These are phyloP conservation scores for Lytechinus variegatus DNA, from an alignment of 35 echinoderm and acorn worm species.

Conservation along the genomic window DNA sequence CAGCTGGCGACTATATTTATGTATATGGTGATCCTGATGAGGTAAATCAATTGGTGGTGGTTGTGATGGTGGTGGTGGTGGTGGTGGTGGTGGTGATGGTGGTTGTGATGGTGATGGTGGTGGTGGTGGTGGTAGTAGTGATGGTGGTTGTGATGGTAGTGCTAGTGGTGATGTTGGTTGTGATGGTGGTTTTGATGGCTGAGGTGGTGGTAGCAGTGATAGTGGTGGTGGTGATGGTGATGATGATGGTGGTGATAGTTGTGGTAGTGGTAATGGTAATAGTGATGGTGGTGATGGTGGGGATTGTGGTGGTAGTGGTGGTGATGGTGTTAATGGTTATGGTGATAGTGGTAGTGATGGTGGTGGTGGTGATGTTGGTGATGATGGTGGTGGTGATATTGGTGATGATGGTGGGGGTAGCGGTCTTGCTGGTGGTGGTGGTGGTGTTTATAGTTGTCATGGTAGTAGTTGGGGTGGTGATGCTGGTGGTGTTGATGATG, in stretches of 20 bases:
- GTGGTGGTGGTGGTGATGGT: neutral
- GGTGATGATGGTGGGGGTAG: too few species aligned
- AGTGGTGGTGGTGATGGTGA: neutral
- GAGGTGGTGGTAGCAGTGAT: too few species aligned
- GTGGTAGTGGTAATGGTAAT: too few species aligned
- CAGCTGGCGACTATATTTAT: constrained; percentile 97
- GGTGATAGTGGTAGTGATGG: too few species aligned
- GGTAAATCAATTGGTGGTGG: constrained; percentile 46
- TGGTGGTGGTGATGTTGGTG: too few species aligned
- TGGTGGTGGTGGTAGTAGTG: neutral
- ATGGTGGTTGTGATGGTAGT: neutral
- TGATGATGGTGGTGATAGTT: neutral
- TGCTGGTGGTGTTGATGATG: neutral
- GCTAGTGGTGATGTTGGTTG: neutral
- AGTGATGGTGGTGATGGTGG: too few species aligned
- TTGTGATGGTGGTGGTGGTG: neutral
- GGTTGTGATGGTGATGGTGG: neutral
- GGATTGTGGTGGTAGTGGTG: too few species aligned
- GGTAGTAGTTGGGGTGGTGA: too few species aligned
- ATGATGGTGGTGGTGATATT: too few species aligned
- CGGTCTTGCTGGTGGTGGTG: too few species aligned
- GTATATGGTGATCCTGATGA: constrained; percentile 97
- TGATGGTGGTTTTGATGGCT: neutral
- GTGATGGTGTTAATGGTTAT: too few species aligned
- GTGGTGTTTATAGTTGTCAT: too few species aligned